Percentiles rank a stretch among this genome's conserved stretches.
Evolutionary conservation across 2,888 invertebrate genomes (phyloP).

Genomic region (Pasiphila rectangulata): DNA sequence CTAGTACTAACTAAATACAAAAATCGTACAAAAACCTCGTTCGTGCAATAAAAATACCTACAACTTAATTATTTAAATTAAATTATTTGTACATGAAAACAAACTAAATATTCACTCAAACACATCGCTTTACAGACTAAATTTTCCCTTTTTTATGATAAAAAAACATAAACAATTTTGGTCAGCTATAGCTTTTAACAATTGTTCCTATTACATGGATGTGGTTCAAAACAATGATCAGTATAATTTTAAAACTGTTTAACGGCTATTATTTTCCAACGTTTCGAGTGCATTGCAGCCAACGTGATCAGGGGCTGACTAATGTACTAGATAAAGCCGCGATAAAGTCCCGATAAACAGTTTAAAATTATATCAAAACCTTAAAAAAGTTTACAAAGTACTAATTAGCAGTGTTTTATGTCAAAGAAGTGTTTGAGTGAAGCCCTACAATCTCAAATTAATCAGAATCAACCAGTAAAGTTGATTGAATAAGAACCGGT

Average conservation of each 20-base stretch:
- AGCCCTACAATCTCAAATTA: conserved; percentile 6
- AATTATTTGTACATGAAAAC: conserved; percentile 22
- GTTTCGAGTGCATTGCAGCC: too few relatives aligned
- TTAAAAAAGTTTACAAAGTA: too few relatives aligned
- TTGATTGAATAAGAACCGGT: conserved; percentile 89
- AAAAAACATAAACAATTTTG: too few relatives aligned
- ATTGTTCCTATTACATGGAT: too few relatives aligned
- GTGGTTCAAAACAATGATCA: too few relatives aligned
- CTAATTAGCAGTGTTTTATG: neutral
- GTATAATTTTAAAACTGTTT: too few relatives aligned
- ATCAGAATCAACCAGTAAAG: conserved; percentile 80
- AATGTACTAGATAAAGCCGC: too few relatives aligned
- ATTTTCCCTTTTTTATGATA: neutral
- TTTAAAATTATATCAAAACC: too few relatives aligned
- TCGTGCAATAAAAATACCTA: neutral
- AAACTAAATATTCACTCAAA: conserved; percentile 13
- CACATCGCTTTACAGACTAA: neutral
- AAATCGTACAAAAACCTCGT: conserved; percentile 36
- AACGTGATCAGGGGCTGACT: too few relatives aligned
- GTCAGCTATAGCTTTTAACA: too few relatives aligned
- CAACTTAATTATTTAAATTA: conserved; percentile 10
- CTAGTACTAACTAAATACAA: conserved; percentile 55
- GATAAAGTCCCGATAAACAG: too few relatives aligned
- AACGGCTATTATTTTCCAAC: too few relatives aligned
- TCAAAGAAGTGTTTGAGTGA: conserved; percentile 5